Base-by-base conservation (phyloP, 92 coral and sea anemone species). In the Chrysogorgia sp. region DNA sequence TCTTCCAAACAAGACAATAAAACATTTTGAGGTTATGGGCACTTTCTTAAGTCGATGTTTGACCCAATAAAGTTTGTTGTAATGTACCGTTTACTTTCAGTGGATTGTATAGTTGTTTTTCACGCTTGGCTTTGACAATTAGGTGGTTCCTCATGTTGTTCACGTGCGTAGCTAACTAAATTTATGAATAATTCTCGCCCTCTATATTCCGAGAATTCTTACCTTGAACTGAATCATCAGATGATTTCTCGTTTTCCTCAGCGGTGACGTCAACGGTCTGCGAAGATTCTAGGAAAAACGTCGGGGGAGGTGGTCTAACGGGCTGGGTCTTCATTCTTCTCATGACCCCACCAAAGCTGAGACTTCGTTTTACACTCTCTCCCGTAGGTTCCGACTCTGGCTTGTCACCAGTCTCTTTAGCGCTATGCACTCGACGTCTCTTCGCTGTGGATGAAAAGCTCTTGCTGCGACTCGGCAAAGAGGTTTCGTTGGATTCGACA, bases 291-390 rank as follows among this genome's bases (percentile, higher is more conserved):
- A 72, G 29, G 22, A 72, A 72, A 28, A 72, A 72, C 15, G 79
- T 72, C 52, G 79, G 79, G 12, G 79, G 79, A 20, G 62, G 30
- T 29, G 79, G 65, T 26, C 52, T 72, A 2, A 50, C 30, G 21
- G 77, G 62, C 33, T 72, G 79, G 29, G 34, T 19, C 55, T 35
- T 72, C 50, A 23, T 52, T 34, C 21, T 64, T 21, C n/a, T 69
- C 37, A 47, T 45, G 32, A 3, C 32, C 26, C 50, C 65, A 0
- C 79, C 79, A 56, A 72, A 72, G 35, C 79, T 72, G 1, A 31
- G 12, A 72, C 79, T 72, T 4, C 79, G 48, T 24, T 47, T 21
- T 34, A 72, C 14, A 33, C 31, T 21, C 37, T 23, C 40, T 9
- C 60, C 23, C 35, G 14, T 24, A 7, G 55, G 13, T 8, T 41